These are phyloP conservation scores for Ctenodactylus gundi DNA, from an alignment of 2,113 vertebrate genomes.

Conservation along the genomic window DNA sequence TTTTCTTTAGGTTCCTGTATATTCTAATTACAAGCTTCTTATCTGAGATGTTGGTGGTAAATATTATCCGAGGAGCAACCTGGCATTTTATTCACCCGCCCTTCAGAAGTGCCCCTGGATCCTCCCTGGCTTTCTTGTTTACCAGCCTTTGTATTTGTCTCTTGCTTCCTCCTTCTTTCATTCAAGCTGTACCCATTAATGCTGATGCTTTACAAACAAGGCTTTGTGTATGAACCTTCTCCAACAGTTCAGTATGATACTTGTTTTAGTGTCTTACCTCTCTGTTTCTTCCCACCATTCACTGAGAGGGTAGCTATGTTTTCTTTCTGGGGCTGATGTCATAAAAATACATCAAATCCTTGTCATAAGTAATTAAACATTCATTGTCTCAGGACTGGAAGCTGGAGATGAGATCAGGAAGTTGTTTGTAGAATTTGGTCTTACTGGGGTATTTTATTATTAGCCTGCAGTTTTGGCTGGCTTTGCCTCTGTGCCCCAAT, in stretches of 20 bases:
- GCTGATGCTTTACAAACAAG: background rate
- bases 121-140: background rate
- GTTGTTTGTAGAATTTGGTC: rapidly evolving
- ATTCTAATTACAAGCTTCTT: no score
- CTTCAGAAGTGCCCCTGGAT: background rate
- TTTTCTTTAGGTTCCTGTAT: no score
- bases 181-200: background rate
- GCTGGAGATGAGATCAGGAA: background rate
- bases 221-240: background rate
- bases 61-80: no score
- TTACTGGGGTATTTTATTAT: no score
- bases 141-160: background rate
- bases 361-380: background rate
- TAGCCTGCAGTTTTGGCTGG: background rate
- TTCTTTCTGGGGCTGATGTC: no score
- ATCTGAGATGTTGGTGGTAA: no score
- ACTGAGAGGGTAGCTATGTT: background rate
- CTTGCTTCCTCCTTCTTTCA: background rate
- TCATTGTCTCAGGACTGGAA: background rate
- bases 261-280: rapidly evolving
- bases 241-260: background rate
- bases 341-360: background rate
- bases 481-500: background rate
- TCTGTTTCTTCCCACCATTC: background rate
- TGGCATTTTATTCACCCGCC: background rate